A percentile compares a stretch with the other conserved stretches of the same genome.
Conservation (phyloP, 2,797 vertebrate genomes). For the Dipus sagitta region DNA sequence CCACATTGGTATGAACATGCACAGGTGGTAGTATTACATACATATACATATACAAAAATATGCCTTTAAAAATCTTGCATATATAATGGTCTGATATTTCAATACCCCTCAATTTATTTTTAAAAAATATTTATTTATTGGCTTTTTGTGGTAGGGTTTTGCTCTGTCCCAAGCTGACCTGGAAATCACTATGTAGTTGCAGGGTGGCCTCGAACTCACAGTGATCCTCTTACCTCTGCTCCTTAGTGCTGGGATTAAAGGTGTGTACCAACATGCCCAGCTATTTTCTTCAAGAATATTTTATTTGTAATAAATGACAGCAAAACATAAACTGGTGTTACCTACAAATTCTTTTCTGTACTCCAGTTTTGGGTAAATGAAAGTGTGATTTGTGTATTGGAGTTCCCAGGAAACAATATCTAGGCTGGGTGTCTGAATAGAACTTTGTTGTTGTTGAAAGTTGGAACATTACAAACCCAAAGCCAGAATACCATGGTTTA, state of each 20-base stretch:
- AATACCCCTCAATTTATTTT: neutral
- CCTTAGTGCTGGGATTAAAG: too few species aligned
- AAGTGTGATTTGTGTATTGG: neutral
- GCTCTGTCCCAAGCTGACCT: too few species aligned
- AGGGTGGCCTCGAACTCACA: too few species aligned
- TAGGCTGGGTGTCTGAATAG: neutral
- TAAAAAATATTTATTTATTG: too few species aligned
- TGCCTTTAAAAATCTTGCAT: neutral
- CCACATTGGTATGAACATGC: too few species aligned
- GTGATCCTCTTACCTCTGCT: too few species aligned
- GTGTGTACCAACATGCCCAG: too few species aligned
- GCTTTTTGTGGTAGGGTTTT: too few species aligned
- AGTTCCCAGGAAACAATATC: neutral
- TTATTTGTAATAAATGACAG: neutral
- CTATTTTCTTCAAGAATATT: constrained; percentile 23
- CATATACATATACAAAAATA: too few species aligned
- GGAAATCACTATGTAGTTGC: too few species aligned
- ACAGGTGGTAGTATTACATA: too few species aligned
- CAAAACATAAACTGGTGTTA: neutral
- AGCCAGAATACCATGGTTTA: neutral
- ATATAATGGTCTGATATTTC: neutral
- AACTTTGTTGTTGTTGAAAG: neutral
- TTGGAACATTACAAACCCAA: neutral
- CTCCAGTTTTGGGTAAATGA: neutral
- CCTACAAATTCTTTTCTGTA: neutral